phyloP scores from a whole-genome alignment of 2,888 invertebrate species.

The Drosophila aldrichi region DNA sequence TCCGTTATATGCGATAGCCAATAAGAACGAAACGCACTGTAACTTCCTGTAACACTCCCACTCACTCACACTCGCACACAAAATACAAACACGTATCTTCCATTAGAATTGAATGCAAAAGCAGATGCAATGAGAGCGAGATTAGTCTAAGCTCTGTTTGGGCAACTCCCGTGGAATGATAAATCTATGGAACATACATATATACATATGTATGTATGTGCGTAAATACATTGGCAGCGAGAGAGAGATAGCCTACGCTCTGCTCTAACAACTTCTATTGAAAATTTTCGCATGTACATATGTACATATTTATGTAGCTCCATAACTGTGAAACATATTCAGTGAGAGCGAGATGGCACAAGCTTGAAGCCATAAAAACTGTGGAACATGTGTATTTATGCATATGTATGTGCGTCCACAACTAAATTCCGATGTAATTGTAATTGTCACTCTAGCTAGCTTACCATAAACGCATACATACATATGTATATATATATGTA shows the following conservation, averaged over 20 bases:
- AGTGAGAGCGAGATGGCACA: not conserved
- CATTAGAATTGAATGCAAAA: not conserved
- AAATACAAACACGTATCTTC: conserved; percentile 3
- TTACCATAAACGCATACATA: not conserved
- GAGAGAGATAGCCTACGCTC: not conserved
- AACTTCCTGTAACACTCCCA: not conserved
- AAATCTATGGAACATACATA: not conserved
- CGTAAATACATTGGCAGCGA: not conserved
- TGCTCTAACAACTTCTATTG: not conserved
- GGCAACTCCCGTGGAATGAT: too few species aligned
- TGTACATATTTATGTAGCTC: too few species aligned
- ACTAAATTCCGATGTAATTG: not conserved
- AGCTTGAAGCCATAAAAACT: not conserved
- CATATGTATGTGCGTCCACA: not conserved
- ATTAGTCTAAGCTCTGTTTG: not conserved
- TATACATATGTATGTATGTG: too few species aligned
- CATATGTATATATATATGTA: not conserved
- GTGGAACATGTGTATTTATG: not conserved
- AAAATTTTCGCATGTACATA: too few species aligned
- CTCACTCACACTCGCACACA: not conserved
- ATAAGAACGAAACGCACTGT: conserved; percentile 4
- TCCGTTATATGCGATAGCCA: conserved; percentile 10
- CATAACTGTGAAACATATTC: not conserved
- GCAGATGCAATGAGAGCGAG: not conserved
- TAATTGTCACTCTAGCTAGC: not conserved